Percentiles rank a stretch among this genome's conserved stretches.
phyloP scores from a whole-genome alignment of 1,140 invertebrate genomes.

The Leptonema lineaticorne region DNA sequence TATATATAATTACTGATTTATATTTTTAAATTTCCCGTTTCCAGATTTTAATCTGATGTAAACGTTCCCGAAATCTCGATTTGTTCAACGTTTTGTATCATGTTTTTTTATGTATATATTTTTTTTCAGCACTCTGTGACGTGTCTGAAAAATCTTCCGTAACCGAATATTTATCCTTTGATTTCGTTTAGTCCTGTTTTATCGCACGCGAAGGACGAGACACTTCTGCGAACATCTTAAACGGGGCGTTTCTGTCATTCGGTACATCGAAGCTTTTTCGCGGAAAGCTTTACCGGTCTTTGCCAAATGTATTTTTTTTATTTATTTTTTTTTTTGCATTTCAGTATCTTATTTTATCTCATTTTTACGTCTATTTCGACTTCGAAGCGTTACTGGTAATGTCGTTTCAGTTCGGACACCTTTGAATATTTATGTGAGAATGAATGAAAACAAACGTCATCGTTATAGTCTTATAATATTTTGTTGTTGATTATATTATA shows the following conservation, averaged over 20 bases:
- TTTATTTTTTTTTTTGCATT: neutral
- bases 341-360: neutral
- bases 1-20: too few species aligned
- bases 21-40: too few species aligned
- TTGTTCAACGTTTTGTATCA: too few species aligned
- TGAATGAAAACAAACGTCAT: conserved; percentile 36
- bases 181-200: neutral
- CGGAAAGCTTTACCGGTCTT: conserved; percentile 11
- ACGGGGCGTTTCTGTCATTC: conserved; percentile 32
- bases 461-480: too few species aligned
- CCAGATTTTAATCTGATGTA: too few species aligned
- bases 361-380: neutral
- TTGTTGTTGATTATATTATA: too few species aligned
- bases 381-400: neutral
- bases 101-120: too few species aligned
- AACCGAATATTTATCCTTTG: too few species aligned
- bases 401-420: conserved; percentile 25
- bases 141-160: too few species aligned
- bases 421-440: conserved; percentile 33
- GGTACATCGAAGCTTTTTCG: conserved; percentile 16
- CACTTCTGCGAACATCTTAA: conserved; percentile 23
- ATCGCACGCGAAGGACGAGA: neutral
- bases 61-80: too few species aligned
- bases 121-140: too few species aligned
- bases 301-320: conserved; percentile 5